Evolutionary conservation across 2,113 vertebrate species (phyloP).

Genomic region (Microcebus ravelobensis): DNA sequence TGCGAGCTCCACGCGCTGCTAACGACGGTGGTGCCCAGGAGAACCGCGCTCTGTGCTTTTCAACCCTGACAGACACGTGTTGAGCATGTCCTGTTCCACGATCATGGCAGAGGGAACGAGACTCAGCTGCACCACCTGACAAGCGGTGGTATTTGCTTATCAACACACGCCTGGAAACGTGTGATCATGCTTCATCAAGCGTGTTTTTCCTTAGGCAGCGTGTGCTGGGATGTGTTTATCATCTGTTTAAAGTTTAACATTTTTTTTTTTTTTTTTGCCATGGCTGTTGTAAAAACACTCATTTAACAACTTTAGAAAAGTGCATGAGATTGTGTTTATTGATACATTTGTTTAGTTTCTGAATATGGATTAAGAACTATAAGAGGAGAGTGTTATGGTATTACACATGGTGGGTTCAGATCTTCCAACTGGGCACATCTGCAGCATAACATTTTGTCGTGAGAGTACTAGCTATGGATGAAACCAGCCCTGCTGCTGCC

Average conservation of each 20-base stretch:
- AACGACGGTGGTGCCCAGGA: neutral
- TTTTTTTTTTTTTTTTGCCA: neutral
- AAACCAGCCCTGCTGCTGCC: rapidly evolving
- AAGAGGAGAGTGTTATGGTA: neutral
- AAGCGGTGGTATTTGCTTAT: neutral
- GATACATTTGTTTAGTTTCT: neutral
- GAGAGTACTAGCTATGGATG: neutral
- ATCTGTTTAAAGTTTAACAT: neutral
- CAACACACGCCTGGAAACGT: neutral
- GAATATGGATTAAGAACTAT: neutral
- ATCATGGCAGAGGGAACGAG: rapidly evolving
- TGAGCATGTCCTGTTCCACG: neutral
- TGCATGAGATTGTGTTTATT: neutral
- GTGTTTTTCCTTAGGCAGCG: neutral
- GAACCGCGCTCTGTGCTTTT: no score
- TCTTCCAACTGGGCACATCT: neutral
- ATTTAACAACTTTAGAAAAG: neutral
- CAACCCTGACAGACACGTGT: neutral
- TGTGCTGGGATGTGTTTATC: neutral
- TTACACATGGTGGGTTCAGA: no score
- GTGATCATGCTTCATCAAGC: neutral
- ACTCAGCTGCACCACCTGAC: neutral
- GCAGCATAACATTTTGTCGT: rapidly evolving
- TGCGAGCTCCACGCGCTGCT: rapidly evolving
- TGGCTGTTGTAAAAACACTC: neutral